phyloP scores from a whole-genome alignment of 2,113 vertebrate species.

The Rostratula benghalensis region DNA sequence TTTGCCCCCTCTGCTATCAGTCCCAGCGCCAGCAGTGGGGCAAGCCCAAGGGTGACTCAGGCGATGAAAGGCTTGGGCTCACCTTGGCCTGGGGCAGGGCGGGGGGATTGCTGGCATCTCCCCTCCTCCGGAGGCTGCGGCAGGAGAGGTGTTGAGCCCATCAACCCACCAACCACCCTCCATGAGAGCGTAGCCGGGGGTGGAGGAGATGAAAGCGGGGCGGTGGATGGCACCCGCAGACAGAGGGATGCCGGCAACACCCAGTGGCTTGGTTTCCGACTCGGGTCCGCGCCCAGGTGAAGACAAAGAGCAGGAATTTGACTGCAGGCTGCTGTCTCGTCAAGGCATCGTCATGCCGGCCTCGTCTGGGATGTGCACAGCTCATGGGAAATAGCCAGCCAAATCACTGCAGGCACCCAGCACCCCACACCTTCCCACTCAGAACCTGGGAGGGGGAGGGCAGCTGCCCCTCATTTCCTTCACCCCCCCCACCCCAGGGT shows the following conservation, averaged over 20 bases:
- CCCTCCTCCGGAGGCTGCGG: not conserved
- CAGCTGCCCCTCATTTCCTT: not conserved
- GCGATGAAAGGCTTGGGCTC: not conserved
- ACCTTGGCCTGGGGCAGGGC: not conserved
- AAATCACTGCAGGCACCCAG: not conserved
- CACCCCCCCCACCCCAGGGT: not conserved
- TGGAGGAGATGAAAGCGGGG: conserved; percentile 14
- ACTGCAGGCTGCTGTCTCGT: conserved; percentile 37
- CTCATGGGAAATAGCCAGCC: not conserved
- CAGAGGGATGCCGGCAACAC: not conserved
- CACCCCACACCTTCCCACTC: not conserved
- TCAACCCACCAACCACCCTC: not conserved
- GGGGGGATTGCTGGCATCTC: not conserved
- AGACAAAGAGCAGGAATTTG: conserved; percentile 41
- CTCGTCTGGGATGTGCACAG: not conserved
- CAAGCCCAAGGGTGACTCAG: not conserved
- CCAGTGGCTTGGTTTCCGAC: not conserved
- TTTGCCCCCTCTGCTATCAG: not conserved
- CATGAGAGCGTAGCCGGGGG: not conserved
- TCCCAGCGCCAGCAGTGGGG: accelerated
- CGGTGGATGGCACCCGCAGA: not conserved
- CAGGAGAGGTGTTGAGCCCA: not conserved
- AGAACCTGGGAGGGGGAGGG: not conserved
- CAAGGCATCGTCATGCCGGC: not conserved
- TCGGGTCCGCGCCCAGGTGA: not conserved